These are phyloP conservation scores for Antrozous pallidus DNA, from an alignment of 2,797 vertebrate genomes.

Conservation along the genomic window DNA sequence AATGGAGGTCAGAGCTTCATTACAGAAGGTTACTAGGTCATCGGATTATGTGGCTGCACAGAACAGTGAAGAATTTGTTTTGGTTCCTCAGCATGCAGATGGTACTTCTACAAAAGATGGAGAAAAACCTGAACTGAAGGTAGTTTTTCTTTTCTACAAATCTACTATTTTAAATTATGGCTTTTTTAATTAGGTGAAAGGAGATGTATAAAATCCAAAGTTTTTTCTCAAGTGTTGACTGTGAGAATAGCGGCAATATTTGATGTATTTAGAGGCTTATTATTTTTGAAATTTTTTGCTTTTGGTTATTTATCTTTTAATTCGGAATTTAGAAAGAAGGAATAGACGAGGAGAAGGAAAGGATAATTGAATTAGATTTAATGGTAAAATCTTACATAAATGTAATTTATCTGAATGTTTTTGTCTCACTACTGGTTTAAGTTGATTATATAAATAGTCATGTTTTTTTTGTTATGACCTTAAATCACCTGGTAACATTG, in stretches of 20 bases:
- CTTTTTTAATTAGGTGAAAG: conserved; percentile 28
- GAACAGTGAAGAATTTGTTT: conserved; percentile 95
- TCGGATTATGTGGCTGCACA: conserved; percentile 90
- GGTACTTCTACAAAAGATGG: conserved; percentile 85
- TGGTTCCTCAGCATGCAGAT: conserved; percentile 88
- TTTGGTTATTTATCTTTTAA: conserved; percentile 42
- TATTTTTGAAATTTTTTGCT: conserved; percentile 7
- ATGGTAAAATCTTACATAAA: not conserved
- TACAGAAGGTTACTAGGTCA: conserved; percentile 89
- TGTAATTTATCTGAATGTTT: conserved; percentile 37
- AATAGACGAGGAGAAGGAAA: conserved; percentile 4
- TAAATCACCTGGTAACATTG: conserved; percentile 13
- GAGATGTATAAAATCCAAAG: not conserved
- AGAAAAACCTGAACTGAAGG: conserved; percentile 92
- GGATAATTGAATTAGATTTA: conserved; percentile 18
- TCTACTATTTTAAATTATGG: conserved; percentile 8
- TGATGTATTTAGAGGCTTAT: conserved; percentile 35
- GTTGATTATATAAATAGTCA: conserved; percentile 2
- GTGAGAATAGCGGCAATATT: conserved; percentile 6
- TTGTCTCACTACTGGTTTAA: conserved; percentile 8
- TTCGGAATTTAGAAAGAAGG: conserved; percentile 33
- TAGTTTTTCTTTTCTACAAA: conserved; percentile 72
- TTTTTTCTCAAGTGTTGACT: not conserved
- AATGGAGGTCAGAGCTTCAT: conserved; percentile 91
- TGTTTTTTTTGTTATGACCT: not conserved